A percentile compares a stretch with the other conserved stretches of the same genome.
Conservation (phyloP, 2,113 vertebrate species). For the human (Homo sapiens) region DNA sequence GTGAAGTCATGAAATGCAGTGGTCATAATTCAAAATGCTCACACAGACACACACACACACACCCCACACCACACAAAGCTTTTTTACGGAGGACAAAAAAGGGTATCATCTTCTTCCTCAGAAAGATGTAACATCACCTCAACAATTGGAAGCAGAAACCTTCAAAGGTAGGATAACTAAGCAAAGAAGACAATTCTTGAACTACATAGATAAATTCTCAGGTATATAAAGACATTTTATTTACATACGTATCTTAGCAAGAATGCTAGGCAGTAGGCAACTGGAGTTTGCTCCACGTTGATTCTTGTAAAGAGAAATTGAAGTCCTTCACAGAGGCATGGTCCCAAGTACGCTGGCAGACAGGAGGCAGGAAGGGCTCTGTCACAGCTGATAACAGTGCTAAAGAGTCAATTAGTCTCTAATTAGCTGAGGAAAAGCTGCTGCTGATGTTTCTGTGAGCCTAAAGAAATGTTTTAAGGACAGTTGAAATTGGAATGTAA, state of each 20-base stretch:
- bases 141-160: background rate
- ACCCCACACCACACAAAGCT: background rate
- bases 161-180: background rate
- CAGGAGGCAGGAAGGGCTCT: background rate
- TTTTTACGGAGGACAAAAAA: background rate
- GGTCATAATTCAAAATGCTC: background rate
- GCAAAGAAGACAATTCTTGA: background rate
- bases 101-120: background rate
- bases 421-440: background rate
- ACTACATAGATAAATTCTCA: background rate
- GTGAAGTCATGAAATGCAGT: background rate
- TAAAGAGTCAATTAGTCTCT: background rate
- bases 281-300: background rate
- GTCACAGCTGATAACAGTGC: background rate
- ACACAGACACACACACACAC: background rate
- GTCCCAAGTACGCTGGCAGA: background rate
- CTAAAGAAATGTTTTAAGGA: background rate
- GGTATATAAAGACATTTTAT: background rate
- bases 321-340: background rate
- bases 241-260: background rate
- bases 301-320: background rate
- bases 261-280: background rate
- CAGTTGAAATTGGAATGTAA: background rate
- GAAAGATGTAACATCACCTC: background rate
- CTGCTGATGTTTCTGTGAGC: background rate